phyloP scores from a whole-genome alignment of 2,888 invertebrate genomes.

The Conomelus anceps region DNA sequence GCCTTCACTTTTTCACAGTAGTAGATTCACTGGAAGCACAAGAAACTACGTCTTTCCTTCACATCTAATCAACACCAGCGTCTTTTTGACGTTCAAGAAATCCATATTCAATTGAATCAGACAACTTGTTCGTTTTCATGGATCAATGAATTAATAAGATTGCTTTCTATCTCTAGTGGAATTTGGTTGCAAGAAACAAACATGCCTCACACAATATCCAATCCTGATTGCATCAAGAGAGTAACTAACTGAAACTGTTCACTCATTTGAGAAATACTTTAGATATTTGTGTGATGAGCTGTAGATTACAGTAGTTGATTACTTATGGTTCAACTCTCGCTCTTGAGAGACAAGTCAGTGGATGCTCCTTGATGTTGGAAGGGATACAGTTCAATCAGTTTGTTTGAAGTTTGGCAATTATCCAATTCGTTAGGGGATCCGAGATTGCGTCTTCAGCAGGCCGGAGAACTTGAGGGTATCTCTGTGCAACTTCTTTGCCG shows the following conservation, averaged over 20 bases:
- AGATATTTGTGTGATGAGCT: not conserved
- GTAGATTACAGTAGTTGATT: not conserved
- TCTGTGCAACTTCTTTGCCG: not conserved
- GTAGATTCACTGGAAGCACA: no score
- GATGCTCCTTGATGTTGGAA: not conserved
- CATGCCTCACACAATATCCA: not conserved
- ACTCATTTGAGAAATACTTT: not conserved
- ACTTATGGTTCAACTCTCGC: not conserved
- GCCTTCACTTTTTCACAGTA: no score
- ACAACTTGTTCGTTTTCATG: no score
- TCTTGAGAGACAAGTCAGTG: not conserved
- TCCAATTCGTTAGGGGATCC: not conserved
- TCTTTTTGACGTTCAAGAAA: no score
- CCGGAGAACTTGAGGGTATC: not conserved
- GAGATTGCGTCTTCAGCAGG: not conserved
- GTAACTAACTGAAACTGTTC: not conserved
- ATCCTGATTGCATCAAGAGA: not conserved
- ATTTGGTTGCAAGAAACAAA: not conserved
- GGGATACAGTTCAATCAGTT: not conserved
- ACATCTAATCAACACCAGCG: no score
- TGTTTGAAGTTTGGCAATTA: not conserved
- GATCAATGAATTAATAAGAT: no score
- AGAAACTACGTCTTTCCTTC: no score
- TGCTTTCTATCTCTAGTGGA: no score
- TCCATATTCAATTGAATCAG: no score